These are phyloP conservation scores for Lasiurus cinereus DNA, from an alignment of 2,113 vertebrate species.

Conservation along the genomic window DNA sequence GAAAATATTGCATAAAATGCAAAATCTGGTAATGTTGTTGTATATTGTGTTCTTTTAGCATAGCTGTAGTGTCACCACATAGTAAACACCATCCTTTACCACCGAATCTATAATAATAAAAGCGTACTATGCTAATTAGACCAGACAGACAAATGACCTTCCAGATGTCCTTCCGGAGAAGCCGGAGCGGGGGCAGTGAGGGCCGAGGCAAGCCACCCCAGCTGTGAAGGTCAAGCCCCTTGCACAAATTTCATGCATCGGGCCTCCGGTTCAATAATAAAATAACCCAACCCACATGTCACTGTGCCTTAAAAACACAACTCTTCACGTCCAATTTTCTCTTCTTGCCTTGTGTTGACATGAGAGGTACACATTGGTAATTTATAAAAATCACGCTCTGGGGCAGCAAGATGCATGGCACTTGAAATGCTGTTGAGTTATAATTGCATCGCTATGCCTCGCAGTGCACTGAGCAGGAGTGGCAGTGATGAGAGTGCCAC, in stretches of 20 bases:
- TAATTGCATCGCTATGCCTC: background rate
- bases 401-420: too few relatives aligned
- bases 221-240: too few relatives aligned
- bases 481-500: background rate
- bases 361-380: background rate
- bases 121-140: too few relatives aligned
- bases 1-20: background rate
- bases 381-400: background rate
- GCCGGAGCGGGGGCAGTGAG: too few relatives aligned
- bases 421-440: background rate
- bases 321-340: background rate
- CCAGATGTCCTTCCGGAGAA: too few relatives aligned
- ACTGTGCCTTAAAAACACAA: background rate
- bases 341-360: constrained; percentile 3
- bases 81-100: background rate
- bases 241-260: too few relatives aligned
- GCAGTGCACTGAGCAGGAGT: too few relatives aligned
- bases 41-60: background rate
- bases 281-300: background rate
- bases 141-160: too few relatives aligned
- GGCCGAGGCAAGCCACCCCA: too few relatives aligned
- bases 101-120: background rate
- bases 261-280: background rate
- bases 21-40: background rate
- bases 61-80: background rate